These are phyloP conservation scores for Carassius gibelio DNA, from an alignment of 2,113 vertebrate species.

Conservation along the genomic window DNA sequence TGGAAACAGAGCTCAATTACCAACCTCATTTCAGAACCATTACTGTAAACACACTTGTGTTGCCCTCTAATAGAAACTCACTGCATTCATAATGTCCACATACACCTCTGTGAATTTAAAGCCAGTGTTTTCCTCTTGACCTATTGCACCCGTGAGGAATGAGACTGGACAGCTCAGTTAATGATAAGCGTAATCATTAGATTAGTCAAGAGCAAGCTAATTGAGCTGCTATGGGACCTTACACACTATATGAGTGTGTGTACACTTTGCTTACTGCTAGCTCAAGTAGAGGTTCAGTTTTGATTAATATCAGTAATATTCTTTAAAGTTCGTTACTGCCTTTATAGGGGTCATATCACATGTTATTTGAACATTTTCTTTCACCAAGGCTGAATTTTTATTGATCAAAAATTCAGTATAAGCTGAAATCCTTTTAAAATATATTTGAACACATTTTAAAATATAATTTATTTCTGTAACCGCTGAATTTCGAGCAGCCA, in stretches of 20 bases:
- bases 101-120: neutral
- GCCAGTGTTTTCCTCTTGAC: conserved; percentile 5
- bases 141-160: neutral
- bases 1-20: conserved; percentile 45
- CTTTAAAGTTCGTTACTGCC: neutral
- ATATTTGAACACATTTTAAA: neutral
- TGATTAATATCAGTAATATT: neutral
- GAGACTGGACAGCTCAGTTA: neutral
- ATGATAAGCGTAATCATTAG: conserved; percentile 2
- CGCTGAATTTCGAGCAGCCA: neutral
- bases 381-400: neutral
- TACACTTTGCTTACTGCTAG: neutral
- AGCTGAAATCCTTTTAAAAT: neutral
- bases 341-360: neutral
- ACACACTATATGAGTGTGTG: neutral
- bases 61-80: neutral
- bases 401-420: neutral
- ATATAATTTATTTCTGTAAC: neutral
- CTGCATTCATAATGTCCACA: neutral
- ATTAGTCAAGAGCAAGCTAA: conserved; percentile 18
- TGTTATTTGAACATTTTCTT: neutral
- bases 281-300: neutral
- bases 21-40: conserved; percentile 7
- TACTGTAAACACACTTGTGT: conserved; percentile 45
- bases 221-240: conserved; percentile 14